Percentiles rank a stretch among this genome's conserved stretches.
Evolutionary conservation across 2,888 invertebrate genomes (phyloP).

Genomic region (Athalia rosae): DNA sequence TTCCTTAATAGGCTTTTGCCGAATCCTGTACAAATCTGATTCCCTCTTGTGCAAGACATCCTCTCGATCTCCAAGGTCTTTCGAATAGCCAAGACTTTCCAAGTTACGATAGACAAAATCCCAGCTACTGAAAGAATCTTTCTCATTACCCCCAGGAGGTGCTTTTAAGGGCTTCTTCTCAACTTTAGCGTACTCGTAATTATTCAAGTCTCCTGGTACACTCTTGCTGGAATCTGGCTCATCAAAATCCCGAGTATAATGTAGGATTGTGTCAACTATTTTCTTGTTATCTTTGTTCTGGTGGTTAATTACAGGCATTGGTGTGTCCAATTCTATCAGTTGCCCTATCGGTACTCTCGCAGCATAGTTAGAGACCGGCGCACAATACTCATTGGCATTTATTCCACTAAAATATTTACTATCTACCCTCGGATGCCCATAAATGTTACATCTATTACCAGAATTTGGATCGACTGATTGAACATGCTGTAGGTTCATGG

Average conservation of each 20-base stretch:
- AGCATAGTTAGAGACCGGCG: conserved; percentile 63
- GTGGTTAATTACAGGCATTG: conserved; percentile 64
- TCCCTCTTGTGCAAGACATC: conserved; percentile 76
- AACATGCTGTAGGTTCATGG: conserved; percentile 34
- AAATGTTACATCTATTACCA: conserved; percentile 48
- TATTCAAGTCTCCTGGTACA: conserved; percentile 43
- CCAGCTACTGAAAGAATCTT: conserved; percentile 81
- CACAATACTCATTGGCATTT: conserved; percentile 71
- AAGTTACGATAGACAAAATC: conserved; percentile 87
- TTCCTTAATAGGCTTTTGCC: conserved; percentile 40
- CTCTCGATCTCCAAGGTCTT: conserved; percentile 80
- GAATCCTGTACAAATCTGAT: conserved; percentile 44
- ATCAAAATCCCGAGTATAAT: conserved; percentile 59
- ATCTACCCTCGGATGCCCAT: conserved; percentile 54
- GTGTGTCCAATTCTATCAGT: conserved; percentile 80
- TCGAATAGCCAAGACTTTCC: conserved; percentile 82
- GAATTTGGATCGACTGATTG: conserved; percentile 36
- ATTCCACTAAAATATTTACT: conserved; percentile 35
- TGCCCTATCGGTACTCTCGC: conserved; percentile 79
- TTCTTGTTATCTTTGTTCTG: conserved; percentile 56
- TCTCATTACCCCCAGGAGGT: conserved; percentile 45
- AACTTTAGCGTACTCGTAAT: conserved; percentile 56
- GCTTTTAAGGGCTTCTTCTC: conserved; percentile 58
- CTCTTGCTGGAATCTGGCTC: conserved; percentile 58
- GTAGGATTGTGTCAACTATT: conserved; percentile 52